Evolutionary conservation across 2,888 invertebrate species (phyloP).

Genomic region (Oligia latruncula): DNA sequence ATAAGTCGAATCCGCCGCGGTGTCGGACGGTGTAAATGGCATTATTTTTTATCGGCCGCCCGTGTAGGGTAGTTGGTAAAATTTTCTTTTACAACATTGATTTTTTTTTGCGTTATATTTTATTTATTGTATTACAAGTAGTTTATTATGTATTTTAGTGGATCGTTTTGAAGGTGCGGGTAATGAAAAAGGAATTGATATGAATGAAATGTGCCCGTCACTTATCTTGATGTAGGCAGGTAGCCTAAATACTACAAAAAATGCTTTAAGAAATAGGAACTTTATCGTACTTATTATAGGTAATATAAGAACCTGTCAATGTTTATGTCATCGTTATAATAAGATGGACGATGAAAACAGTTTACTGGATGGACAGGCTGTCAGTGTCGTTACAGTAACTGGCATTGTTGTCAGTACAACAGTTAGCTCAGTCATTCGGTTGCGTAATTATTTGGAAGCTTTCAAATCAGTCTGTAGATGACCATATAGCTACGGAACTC

Average conservation of each 20-base stretch:
- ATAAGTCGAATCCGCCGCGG: conserved; percentile 79
- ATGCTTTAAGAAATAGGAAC: neutral
- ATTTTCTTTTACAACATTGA: conserved; percentile 75
- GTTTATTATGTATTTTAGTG: conserved; percentile 61
- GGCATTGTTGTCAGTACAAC: conserved; percentile 31
- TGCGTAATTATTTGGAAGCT: conserved; percentile 41
- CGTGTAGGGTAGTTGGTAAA: conserved; percentile 69
- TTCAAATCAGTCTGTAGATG: neutral
- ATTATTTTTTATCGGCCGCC: conserved; percentile 79
- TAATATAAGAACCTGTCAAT: conserved; percentile 6
- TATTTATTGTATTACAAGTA: conserved; percentile 57
- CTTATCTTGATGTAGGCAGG: neutral
- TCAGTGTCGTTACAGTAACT: conserved; percentile 7
- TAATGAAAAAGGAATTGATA: conserved; percentile 44
- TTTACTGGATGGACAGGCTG: conserved; percentile 26
- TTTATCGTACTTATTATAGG: neutral
- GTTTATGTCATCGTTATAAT: conserved; percentile 23
- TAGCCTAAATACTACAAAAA: neutral
- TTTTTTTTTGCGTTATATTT: conserved; percentile 64
- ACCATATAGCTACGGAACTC: too few relatives aligned
- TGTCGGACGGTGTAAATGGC: conserved; percentile 77
- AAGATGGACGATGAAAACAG: conserved; percentile 29
- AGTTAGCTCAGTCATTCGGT: neutral
- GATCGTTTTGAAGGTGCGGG: conserved; percentile 25
- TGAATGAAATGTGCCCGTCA: conserved; percentile 27